A percentile compares a stretch with the other conserved stretches of the same genome.
Conservation (phyloP, 2,888 invertebrate species). For the Gisinianus flammeolus region DNA sequence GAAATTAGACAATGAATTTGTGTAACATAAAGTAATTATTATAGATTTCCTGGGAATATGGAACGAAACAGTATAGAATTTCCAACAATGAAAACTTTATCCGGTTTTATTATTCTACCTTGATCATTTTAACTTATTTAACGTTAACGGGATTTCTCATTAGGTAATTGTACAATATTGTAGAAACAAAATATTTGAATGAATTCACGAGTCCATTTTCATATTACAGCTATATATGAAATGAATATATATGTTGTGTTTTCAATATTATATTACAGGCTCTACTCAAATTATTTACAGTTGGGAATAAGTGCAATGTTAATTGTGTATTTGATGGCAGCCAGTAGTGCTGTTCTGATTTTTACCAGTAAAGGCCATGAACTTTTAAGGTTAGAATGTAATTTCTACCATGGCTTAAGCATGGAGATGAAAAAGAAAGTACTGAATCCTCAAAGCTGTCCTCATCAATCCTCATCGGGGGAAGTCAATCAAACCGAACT, state of each 20-base stretch:
- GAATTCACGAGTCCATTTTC: too few relatives aligned
- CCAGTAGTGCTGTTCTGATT: conserved; percentile 14
- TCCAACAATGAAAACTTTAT: conserved; percentile 21
- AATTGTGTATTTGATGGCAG: neutral
- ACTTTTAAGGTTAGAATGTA: conserved; percentile 27
- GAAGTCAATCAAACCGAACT: conserved; percentile 2
- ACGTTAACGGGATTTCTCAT: conserved; percentile 23
- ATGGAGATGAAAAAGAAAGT: neutral
- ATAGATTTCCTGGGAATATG: conserved; percentile 11
- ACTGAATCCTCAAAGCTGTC: neutral
- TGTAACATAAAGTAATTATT: neutral
- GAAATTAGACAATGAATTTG: neutral
- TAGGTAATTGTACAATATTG: neutral
- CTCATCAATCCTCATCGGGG: neutral
- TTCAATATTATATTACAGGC: too few relatives aligned
- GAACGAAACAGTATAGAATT: conserved; percentile 6
- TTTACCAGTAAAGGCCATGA: conserved; percentile 32
- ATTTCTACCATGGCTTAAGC: neutral
- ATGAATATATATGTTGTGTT: too few relatives aligned
- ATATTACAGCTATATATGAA: too few relatives aligned
- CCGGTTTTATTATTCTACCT: conserved; percentile 25
- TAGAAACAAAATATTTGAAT: neutral
- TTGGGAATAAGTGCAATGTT: neutral
- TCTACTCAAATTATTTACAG: too few relatives aligned
- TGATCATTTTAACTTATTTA: conserved; percentile 2